Base-by-base conservation (phyloP, 2,888 invertebrate genomes). In the Acanthococcus lagerstroemiae region DNA sequence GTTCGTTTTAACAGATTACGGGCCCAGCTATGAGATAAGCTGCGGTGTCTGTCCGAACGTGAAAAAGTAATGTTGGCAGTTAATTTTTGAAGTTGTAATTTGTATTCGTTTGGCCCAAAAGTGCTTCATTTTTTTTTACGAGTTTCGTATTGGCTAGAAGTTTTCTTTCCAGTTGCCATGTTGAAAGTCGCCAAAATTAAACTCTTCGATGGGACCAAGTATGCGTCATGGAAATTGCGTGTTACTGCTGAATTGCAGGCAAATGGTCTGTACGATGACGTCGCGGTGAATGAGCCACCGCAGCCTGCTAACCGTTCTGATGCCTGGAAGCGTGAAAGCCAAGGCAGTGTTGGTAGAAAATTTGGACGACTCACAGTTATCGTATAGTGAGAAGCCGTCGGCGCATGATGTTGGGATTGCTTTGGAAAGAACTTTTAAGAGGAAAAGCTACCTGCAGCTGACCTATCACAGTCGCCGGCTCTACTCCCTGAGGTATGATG, bases 61-160 rank as follows among this genome's bases (percentile, higher is more conserved):
- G 46, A 45, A 45, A 45, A n/a, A n/a, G 15, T 6, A 7, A 45
- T 17, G 15, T n/a, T 45, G 19, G 19, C 15, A 17, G 4, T 45
- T 19, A 7, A 15, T 6, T 45, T 45, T 45, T 45, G 6, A 45
- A 45, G 19, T 45, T 45, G 4, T 6, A 17, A 45, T 7, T 45
- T 19, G 46, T 61, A 50, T 15, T 9, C 37, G 37, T 37, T 37
- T 37, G 7, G 37, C 7, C 37, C 6, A 37, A 37, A 37, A 37
- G 15, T 9, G 37, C 37, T 63, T 44, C 12, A 21, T 57, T 54
- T 54, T 50, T 44, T 27, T 27, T 65, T 54, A n/a, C 19, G 50
- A 19, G 15, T 45, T 45, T 45, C 15, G 46, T 45, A 45, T 4
- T 45, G 46, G 46, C 46, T 45, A 15, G 15, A 45, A n/a, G n/a